A percentile compares a stretch with the other conserved stretches of the same genome.
These are phyloP conservation scores for Bombus vancouverensis DNA, from an alignment of 1,140 invertebrate species.

Conservation along the genomic window DNA sequence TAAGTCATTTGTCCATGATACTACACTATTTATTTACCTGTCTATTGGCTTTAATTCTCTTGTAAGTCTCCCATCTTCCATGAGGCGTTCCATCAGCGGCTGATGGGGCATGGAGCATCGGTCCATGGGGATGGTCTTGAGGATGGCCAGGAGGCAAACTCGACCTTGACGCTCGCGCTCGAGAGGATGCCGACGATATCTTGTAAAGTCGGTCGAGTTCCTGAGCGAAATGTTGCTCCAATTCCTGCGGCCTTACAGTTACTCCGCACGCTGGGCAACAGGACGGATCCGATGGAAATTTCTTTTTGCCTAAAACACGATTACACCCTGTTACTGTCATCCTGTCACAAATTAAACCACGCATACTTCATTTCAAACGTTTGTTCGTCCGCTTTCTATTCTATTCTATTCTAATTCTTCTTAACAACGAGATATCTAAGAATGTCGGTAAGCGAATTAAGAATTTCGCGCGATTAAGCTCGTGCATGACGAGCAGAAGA, in stretches of 20 bases:
- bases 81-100: constrained; percentile 86
- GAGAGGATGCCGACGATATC: constrained; percentile 81
- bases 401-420: too few relatives aligned
- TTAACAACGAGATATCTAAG: too few relatives aligned
- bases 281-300: constrained; percentile 84
- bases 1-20: too few relatives aligned
- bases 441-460: too few relatives aligned
- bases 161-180: constrained; percentile 80
- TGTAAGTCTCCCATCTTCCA: constrained; percentile 92
- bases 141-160: constrained; percentile 79
- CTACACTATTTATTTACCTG: constrained; percentile 83
- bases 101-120: constrained; percentile 81
- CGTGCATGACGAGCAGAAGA: too few relatives aligned
- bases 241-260: constrained; percentile 88
- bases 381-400: too few relatives aligned
- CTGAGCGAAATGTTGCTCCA: constrained; percentile 89
- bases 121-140: constrained; percentile 81
- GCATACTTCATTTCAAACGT: too few relatives aligned
- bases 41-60: constrained; percentile 91
- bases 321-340: background rate
- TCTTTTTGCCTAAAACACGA: constrained; percentile 79
- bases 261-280: constrained; percentile 92
- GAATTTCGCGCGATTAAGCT: too few relatives aligned
- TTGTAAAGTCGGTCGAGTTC: constrained; percentile 90
- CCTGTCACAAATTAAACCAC: too few relatives aligned